phyloP scores from a whole-genome alignment of 2,113 vertebrate species.

The Leiothrix lutea region DNA sequence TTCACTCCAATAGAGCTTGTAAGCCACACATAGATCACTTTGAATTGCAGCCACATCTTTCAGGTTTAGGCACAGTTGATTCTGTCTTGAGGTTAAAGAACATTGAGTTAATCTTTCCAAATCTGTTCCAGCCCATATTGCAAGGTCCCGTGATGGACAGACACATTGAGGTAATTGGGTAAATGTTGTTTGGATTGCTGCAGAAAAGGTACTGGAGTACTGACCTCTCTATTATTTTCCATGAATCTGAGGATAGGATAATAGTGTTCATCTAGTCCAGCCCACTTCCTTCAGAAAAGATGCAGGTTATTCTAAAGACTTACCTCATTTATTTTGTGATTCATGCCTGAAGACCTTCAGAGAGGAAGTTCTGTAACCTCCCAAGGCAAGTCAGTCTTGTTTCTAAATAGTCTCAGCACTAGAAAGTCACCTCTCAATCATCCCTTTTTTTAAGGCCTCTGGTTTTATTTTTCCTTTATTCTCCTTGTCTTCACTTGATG shows the following conservation, averaged over 20 bases:
- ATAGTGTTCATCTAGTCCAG: not conserved
- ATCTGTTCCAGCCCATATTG: not conserved
- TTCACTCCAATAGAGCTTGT: not conserved
- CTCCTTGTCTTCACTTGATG: not conserved
- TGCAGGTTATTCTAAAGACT: not conserved
- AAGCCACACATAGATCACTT: not conserved
- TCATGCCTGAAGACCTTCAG: not conserved
- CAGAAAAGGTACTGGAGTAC: not conserved
- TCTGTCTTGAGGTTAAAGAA: not conserved
- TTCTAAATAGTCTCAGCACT: not conserved
- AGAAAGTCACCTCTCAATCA: not conserved
- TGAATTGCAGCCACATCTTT: not conserved
- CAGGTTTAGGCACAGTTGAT: not conserved
- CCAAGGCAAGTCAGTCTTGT: not conserved
- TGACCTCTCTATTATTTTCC: not conserved
- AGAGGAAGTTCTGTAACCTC: not conserved
- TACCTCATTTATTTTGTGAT: not conserved
- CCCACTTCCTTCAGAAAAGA: not conserved
- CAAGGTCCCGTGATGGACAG: not conserved
- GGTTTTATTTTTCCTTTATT: not conserved
- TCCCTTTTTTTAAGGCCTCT: not conserved
- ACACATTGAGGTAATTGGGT: not conserved
- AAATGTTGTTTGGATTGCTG: not conserved
- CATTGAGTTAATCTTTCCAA: not conserved
- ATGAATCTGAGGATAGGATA: not conserved